Conservation (phyloP, 2,797 vertebrate species). For the Aldrovandia affinis region DNA sequence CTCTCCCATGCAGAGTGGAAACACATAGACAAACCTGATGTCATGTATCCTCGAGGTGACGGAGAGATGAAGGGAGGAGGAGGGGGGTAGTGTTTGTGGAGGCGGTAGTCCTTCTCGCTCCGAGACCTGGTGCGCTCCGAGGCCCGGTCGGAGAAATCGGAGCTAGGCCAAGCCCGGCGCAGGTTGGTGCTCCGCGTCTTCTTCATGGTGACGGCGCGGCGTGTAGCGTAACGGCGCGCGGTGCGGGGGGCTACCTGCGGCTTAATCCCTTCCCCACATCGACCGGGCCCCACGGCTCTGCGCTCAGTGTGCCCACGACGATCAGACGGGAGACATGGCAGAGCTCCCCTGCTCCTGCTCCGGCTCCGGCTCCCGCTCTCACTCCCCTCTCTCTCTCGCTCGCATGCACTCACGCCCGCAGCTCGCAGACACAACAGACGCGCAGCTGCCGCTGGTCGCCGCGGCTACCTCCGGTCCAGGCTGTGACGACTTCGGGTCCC, state of each 20-base stretch:
- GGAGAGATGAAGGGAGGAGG: slow-evolving; percentile 77
- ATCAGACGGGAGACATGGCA: slow-evolving; percentile 77
- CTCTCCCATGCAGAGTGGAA: neutral
- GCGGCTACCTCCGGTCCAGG: slow-evolving; percentile 48
- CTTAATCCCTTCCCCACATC: slow-evolving; percentile 82
- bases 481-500: slow-evolving; percentile 52
- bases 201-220: slow-evolving; percentile 73
- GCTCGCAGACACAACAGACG: slow-evolving; percentile 61
- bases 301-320: slow-evolving; percentile 61
- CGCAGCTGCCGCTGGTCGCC: slow-evolving; percentile 37
- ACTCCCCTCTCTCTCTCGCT: neutral
- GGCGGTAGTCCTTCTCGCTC: slow-evolving; percentile 89
- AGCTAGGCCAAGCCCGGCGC: slow-evolving; percentile 86
- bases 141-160: slow-evolving; percentile 86
- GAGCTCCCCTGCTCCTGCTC: slow-evolving; percentile 55
- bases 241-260: slow-evolving; percentile 79
- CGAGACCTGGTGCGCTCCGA: slow-evolving; percentile 84
- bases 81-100: slow-evolving; percentile 85
- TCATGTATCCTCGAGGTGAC: slow-evolving; percentile 82
- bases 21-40: slow-evolving; percentile 78
- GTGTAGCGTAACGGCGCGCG: slow-evolving; percentile 35
- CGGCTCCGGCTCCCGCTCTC: slow-evolving; percentile 55
- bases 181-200: slow-evolving; percentile 86
- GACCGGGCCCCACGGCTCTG: slow-evolving; percentile 64
- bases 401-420: slow-evolving; percentile 17